Evolutionary conservation across 2,888 invertebrate genomes (phyloP), one percentile per base, ranked within the genome.

Genomic region (Pedicia rivosa): DNA sequence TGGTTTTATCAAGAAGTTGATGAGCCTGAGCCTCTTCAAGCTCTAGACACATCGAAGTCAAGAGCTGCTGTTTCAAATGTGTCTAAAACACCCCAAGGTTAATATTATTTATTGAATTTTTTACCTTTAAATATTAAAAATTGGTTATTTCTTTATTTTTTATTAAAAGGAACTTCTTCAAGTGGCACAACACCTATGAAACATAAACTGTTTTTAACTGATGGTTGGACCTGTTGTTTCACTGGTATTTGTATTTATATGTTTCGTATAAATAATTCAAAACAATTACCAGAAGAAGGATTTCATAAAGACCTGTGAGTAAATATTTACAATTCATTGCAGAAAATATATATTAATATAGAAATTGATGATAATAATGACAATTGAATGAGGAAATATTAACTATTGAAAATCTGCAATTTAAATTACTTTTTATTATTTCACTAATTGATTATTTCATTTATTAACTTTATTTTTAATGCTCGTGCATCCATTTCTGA

Each of bases 1-100:
- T 86, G 87, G 84, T 88, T 82, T 57, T 87, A 84, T 53, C 88
- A 88, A 63, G 84, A 86, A 42, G 75, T 81, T 34, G 79, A 81
- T 46, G 83, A 83, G 48, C 64, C 69, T 1, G 74, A 76, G 32
- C 53, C 55, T 9, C 50, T 53, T 9, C 54, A 54, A 9, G 48
- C 51, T 2, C 50, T 53, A 24, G 60, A 60, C 47, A 52, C 36
- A 54, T 70, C 50, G 57, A 65, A 47, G 45, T 55, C 68, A 53
- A 49, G 68, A 51, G 42, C 67, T 50, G 66, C 63, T 14, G 68
- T 66, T 47, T 56, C 61, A 14, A 57, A 53, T 26, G 54, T 53
- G 37, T 62, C 62, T 4, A 61, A 60, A 42, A 61, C 62, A 12
- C 61, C 62, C 3, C 60, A 59, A 50, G 60, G 60, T 57, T 48